Evolutionary conservation across 2,113 vertebrate species (phyloP), one percentile per base, ranked within the genome.

Genomic region (Bufo gargarizans): DNA sequence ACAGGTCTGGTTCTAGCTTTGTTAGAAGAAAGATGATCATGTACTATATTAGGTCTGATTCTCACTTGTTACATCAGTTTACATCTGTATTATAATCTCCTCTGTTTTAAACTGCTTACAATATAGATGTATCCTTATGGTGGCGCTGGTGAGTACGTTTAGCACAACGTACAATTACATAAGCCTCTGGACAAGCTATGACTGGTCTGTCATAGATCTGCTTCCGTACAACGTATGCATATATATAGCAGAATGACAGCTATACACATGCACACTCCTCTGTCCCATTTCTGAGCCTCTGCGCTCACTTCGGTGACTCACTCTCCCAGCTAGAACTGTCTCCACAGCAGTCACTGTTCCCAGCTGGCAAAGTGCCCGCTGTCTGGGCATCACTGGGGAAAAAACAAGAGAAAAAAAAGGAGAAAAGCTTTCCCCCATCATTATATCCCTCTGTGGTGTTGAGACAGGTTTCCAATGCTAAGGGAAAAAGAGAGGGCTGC

Each of bases 391-490:
- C 84, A 14, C 63, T 84, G 59, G 74, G 2, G 76, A 16, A 9
- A 78, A 84, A 84, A 76, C 89, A 89, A 33, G 17, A 19, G 4
- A 65, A 3, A 78, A 16, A 11, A 61, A 43, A 78, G 85, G 80
- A 78, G 88, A 90, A 10, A 88, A 90, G 56, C 14, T 61, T 89
- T 80, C 67, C 89, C 90, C 88, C 86, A 89, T 91, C 90, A 90
- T 76, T 85, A 58, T 9, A 90, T 92, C 90, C 90, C 50, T 92
- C 90, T 6, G 88, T 91, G 92, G 91, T 92, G 93, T 93, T 89
- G 93, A 93, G 93, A 94, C 91, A 93, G 93, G 95, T 96, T 94
- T 92, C 90, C 93, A 94, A 93, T 92, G 94, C 93, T 93, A 93
- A 94, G 94, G 93, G 89, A 82, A 93, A 94, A 94, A 95, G 93